A percentile compares a stretch with the other conserved stretches of the same genome.
phyloP scores from a whole-genome alignment of 2,888 invertebrate genomes.

The Scaptomyza tumidula region DNA sequence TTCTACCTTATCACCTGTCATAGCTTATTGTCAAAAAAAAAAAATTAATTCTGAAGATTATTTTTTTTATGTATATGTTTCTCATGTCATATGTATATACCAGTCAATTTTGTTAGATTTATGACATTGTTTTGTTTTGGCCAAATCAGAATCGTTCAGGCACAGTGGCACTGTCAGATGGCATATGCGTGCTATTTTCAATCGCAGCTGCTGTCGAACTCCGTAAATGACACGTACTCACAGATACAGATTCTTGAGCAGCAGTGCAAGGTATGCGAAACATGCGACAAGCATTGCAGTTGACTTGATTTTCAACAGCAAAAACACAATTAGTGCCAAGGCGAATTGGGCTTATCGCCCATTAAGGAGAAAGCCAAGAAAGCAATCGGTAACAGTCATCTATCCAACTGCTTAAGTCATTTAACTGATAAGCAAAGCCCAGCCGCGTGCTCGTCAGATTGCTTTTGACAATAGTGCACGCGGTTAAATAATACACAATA shows the following conservation, averaged over 20 bases:
- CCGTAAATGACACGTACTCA: constrained; percentile 42
- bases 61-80: too few relatives aligned
- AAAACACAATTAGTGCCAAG: constrained; percentile 51
- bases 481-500: neutral
- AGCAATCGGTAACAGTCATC: constrained; percentile 15
- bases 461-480: too few relatives aligned
- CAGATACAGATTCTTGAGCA: constrained; percentile 34
- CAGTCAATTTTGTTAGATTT: constrained; percentile 38
- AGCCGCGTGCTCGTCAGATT: constrained; percentile 34
- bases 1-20: constrained; percentile 51
- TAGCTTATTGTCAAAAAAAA: constrained; percentile 18
- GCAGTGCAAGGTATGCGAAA: constrained; percentile 39
- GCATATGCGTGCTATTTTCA: constrained; percentile 52
- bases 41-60: too few relatives aligned
- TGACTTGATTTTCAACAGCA: constrained; percentile 24
- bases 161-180: constrained; percentile 37
- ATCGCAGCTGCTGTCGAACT: constrained; percentile 32
- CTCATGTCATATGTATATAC: neutral
- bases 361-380: constrained; percentile 52
- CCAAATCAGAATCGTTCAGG: constrained; percentile 9
- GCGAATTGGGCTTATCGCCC: constrained; percentile 48
- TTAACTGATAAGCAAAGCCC: constrained; percentile 44
- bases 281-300: constrained; percentile 44
- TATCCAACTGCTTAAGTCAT: constrained; percentile 3
- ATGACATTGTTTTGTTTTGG: constrained; percentile 43